Evolutionary conservation across 2,113 vertebrate species (phyloP).

Genomic region (Pseudolaguvia tuberculata): DNA sequence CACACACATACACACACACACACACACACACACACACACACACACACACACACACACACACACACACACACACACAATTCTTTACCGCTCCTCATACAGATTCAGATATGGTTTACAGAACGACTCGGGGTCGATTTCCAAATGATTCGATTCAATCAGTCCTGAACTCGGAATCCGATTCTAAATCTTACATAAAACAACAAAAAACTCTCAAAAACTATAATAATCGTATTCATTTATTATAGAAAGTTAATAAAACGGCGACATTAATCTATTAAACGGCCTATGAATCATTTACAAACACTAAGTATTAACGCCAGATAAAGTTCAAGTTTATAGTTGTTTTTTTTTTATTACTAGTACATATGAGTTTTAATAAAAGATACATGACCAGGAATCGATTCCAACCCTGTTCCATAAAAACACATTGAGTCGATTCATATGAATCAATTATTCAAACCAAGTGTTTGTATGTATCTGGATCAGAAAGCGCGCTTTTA

Average conservation of each 20-base stretch:
- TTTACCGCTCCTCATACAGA: background rate
- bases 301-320: background rate
- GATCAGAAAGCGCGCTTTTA: background rate
- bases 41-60: no score
- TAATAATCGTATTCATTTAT: no score
- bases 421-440: background rate
- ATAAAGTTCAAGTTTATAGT: background rate
- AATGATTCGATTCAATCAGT: background rate
- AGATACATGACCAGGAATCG: no score
- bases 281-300: background rate
- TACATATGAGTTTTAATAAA: background rate
- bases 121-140: background rate
- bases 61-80: no score
- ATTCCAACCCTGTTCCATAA: no score
- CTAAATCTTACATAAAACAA: background rate
- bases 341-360: background rate
- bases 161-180: no score
- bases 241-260: background rate
- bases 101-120: background rate
- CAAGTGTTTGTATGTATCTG: background rate
- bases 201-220: background rate
- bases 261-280: no score
- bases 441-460: background rate
- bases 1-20: no score
- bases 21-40: no score